Conservation (phyloP, 2,113 vertebrate genomes). For the Reinhardtius hippoglossoides region DNA sequence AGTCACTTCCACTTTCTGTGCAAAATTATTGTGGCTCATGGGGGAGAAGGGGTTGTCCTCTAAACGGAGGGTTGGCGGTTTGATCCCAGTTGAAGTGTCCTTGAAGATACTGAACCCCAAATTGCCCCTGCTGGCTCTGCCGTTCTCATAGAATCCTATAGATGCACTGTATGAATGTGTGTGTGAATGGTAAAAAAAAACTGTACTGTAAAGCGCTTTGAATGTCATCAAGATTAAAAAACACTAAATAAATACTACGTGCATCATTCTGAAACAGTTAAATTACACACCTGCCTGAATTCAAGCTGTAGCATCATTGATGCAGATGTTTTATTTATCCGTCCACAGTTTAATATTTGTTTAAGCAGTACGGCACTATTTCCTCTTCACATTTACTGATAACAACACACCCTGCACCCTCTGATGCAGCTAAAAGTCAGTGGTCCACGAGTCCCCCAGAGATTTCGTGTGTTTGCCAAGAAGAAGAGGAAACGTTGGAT, state of each 20-base stretch:
- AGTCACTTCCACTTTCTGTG: no score
- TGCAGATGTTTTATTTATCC: background rate
- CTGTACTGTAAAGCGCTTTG: no score
- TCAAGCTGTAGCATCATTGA: no score
- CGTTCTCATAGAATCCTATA: no score
- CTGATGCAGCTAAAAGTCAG: background rate
- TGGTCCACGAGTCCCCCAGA: background rate
- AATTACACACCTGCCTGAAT: background rate
- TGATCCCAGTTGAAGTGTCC: no score
- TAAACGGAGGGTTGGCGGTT: background rate
- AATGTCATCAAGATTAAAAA: no score
- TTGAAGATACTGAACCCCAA: no score
- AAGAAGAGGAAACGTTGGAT: constrained; percentile 13
- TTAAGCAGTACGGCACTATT: background rate
- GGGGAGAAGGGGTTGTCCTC: background rate
- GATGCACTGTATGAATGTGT: no score
- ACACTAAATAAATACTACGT: background rate
- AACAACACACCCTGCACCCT: background rate
- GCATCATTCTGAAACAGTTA: background rate
- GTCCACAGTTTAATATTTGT: background rate
- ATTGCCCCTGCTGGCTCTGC: no score
- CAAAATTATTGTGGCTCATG: no score
- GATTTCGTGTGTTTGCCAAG: constrained; percentile 4
- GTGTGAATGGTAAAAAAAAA: no score
- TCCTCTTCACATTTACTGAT: background rate